These are phyloP conservation scores for Amazona vittata DNA, from an alignment of 2,113 vertebrate species.

Conservation along the genomic window DNA sequence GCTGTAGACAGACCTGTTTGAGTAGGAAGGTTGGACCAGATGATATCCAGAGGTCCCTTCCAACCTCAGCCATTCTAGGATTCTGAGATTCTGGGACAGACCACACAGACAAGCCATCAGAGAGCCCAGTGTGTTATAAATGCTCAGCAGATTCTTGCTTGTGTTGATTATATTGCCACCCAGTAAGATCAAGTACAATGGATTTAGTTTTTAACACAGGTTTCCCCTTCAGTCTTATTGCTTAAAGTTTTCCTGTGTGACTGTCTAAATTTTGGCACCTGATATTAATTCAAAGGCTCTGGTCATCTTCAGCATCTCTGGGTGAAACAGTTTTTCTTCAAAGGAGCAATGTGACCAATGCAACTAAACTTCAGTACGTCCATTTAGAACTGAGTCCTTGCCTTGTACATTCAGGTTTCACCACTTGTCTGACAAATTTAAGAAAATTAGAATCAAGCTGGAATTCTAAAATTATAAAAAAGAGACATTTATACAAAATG, in stretches of 20 bases:
- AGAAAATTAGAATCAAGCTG: background rate
- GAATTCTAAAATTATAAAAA: background rate
- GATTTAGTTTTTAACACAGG: background rate
- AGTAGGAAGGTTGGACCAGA: accelerated
- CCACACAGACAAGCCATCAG: background rate
- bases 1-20: background rate
- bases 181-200: background rate
- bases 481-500: background rate
- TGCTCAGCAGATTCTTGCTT: background rate
- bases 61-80: background rate
- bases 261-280: background rate
- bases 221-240: background rate
- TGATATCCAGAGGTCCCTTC: background rate
- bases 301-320: background rate
- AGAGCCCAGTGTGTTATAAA: background rate
- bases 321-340: background rate
- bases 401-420: background rate
- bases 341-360: background rate
- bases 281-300: background rate
- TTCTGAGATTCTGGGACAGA: background rate
- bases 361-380: background rate
- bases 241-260: background rate
- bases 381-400: background rate
- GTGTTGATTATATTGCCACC: background rate
- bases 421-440: background rate